Percentiles rank a stretch among this genome's conserved stretches.
These are phyloP conservation scores for Drosophila lacertosa DNA, from an alignment of 1,140 invertebrate species.

Conservation along the genomic window DNA sequence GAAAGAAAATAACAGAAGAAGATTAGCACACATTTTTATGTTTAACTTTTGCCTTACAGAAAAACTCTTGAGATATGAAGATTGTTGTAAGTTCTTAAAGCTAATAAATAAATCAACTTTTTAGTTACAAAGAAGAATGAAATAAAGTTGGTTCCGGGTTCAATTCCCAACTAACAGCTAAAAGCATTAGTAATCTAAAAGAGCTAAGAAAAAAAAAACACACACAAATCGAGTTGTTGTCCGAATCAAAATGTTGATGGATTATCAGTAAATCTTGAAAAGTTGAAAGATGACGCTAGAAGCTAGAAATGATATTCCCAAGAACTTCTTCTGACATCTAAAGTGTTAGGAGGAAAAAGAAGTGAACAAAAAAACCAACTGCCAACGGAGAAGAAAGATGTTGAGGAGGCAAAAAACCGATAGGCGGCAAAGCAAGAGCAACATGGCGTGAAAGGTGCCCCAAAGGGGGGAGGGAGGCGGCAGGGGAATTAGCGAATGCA, in stretches of 20 bases:
- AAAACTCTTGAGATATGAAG: too few species aligned
- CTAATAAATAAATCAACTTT: too few species aligned
- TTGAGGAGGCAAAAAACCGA: background rate
- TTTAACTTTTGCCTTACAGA: too few species aligned
- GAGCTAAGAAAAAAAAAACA: too few species aligned
- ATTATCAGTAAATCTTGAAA: constrained; percentile 1
- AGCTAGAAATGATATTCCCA: constrained; percentile 10
- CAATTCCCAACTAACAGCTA: background rate
- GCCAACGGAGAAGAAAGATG: constrained; percentile 10
- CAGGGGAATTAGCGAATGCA: background rate
- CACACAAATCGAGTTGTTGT: background rate
- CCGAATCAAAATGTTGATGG: background rate
- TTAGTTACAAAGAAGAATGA: background rate
- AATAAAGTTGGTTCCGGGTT: background rate
- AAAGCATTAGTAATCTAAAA: background rate
- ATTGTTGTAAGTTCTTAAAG: too few species aligned
- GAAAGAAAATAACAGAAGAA: too few species aligned
- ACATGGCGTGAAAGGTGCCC: background rate
- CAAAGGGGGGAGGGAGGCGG: background rate
- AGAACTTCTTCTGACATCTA: constrained; percentile 5
- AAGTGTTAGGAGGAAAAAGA: background rate
- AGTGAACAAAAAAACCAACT: background rate
- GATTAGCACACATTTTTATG: too few species aligned
- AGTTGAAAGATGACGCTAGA: background rate
- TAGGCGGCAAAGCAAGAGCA: background rate